Evolutionary conservation across 2,888 invertebrate genomes (phyloP).

Genomic region (Tanypteryx hageni): DNA sequence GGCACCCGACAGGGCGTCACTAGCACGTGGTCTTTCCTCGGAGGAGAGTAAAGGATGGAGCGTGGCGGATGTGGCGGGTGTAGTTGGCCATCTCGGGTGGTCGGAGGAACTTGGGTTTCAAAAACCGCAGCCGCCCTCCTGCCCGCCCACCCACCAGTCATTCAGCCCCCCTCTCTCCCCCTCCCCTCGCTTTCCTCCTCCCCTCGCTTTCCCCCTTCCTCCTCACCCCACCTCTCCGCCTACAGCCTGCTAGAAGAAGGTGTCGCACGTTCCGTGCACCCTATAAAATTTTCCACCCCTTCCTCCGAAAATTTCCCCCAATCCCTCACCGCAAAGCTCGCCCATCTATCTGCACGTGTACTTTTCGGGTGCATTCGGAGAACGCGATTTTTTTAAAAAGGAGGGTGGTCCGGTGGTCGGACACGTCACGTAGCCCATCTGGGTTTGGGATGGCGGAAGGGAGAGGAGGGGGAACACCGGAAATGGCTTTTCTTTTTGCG

Average conservation of each 20-base stretch:
- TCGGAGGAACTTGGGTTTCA: not conserved
- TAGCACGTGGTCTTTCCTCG: slow-evolving; percentile 1
- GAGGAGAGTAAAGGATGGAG: not conserved
- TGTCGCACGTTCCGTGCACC: not conserved
- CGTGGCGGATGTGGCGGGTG: slow-evolving; percentile 31
- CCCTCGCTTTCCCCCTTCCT: not conserved
- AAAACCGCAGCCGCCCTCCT: not conserved
- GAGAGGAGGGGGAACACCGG: too few relatives aligned
- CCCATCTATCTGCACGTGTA: not conserved
- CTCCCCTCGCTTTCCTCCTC: not conserved
- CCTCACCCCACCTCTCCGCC: not conserved
- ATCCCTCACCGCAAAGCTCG: not conserved
- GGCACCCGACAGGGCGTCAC: slow-evolving; percentile 42
- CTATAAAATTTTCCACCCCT: not conserved
- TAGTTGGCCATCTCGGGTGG: not conserved
- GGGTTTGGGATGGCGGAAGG: too few relatives aligned
- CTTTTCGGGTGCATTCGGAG: not conserved
- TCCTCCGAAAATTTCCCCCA: not conserved
- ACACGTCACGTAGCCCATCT: too few relatives aligned
- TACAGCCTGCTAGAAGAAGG: too few relatives aligned
- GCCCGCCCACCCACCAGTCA: not conserved
- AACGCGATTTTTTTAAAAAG: too few relatives aligned
- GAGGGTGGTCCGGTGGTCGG: too few relatives aligned
- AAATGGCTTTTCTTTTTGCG: too few relatives aligned
- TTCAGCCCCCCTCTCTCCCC: not conserved